phyloP scores from a whole-genome alignment of 2,797 vertebrate species.

The Mormyrus proboscirostris region DNA sequence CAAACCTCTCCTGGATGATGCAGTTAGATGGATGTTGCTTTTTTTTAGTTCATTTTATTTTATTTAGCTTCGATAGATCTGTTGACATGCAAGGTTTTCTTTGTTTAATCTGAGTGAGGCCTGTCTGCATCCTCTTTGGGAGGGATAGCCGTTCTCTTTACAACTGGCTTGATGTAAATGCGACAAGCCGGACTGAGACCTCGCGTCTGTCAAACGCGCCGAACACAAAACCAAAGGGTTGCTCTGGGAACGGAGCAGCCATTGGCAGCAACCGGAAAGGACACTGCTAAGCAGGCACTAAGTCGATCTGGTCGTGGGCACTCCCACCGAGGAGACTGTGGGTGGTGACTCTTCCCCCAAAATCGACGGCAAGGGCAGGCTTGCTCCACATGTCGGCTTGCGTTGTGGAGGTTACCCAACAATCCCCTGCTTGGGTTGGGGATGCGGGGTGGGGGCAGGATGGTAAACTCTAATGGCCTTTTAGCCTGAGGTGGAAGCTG shows the following conservation, averaged over 20 bases:
- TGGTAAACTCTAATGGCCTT: slow-evolving; percentile 64
- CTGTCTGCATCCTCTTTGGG: background rate
- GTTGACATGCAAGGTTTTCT: background rate
- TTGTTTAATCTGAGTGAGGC: background rate
- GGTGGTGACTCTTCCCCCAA: background rate
- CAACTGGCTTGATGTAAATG: background rate
- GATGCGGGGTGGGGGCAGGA: background rate
- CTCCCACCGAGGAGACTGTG: background rate
- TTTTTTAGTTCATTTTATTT: background rate
- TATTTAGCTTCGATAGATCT: background rate
- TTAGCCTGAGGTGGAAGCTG: slow-evolving; percentile 58
- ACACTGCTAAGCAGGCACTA: background rate
- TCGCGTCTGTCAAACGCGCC: background rate
- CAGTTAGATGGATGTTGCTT: background rate
- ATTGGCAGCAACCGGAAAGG: background rate
- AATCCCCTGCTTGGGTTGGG: slow-evolving; percentile 46
- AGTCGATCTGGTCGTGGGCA: background rate
- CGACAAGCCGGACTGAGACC: background rate
- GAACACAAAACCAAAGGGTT: background rate
- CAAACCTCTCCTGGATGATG: background rate
- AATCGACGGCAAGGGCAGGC: slow-evolving; percentile 34
- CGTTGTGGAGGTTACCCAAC: slow-evolving; percentile 51
- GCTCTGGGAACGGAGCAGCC: background rate
- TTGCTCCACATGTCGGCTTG: slow-evolving; percentile 58
- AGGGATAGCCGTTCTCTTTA: background rate